Conservation (phyloP, 2,888 invertebrate species). For the Lutraria lutraria region DNA sequence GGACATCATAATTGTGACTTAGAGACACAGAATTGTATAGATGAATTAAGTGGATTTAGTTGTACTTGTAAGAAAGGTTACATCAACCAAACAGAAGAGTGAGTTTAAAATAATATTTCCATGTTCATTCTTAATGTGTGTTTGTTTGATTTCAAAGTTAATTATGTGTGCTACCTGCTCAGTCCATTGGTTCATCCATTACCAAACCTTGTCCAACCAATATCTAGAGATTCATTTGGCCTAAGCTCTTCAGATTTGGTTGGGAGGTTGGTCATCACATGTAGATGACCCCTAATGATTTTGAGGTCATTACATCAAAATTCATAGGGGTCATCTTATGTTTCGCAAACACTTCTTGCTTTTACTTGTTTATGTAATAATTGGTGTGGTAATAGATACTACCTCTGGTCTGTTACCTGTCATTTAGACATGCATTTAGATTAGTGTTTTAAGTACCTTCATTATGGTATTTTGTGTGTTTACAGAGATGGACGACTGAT, state of each 20-base stretch:
- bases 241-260: no score
- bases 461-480: neutral
- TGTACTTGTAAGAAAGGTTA: slow-evolving; percentile 91
- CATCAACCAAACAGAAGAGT: slow-evolving; percentile 62
- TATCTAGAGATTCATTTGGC: no score
- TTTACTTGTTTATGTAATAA: no score
- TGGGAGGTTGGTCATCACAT: no score
- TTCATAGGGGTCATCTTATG: no score
- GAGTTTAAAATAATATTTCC: slow-evolving; percentile 28
- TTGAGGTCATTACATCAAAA: no score
- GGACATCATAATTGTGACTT: slow-evolving; percentile 96
- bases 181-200: no score
- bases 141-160: neutral
- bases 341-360: no score
- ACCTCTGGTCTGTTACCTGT: neutral
- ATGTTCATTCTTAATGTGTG: neutral
- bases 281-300: no score
- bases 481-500: slow-evolving; percentile 64
- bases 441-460: neutral
- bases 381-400: neutral
- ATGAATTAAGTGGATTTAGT: slow-evolving; percentile 91
- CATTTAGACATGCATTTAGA: neutral
- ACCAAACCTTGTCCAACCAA: no score
- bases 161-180: no score
- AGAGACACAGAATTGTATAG: slow-evolving; percentile 95